A percentile compares a stretch with the other conserved stretches of the same genome.
phyloP scores from a whole-genome alignment of 2,797 vertebrate species.

The Takifugu rubripes region DNA sequence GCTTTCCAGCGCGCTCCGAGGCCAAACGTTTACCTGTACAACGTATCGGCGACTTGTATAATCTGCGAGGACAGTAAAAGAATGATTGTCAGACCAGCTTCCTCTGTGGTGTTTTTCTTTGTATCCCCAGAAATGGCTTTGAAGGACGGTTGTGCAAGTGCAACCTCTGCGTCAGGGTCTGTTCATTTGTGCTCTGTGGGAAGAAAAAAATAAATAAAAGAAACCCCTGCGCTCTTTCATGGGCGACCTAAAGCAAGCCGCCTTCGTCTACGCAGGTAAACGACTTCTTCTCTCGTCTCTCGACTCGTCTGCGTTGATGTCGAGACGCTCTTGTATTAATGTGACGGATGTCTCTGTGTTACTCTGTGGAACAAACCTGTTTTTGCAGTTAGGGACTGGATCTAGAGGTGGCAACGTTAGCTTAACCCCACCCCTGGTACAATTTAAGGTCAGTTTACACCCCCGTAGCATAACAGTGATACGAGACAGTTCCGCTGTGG shows the following conservation, averaged over 20 bases:
- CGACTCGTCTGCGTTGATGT: constrained; percentile 24
- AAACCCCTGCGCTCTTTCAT: constrained; percentile 34
- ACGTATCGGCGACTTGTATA: constrained; percentile 68
- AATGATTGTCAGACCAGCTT: constrained; percentile 80
- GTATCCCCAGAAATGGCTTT: constrained; percentile 78
- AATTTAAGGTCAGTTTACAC: constrained; percentile 38
- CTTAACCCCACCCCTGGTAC: constrained; percentile 21
- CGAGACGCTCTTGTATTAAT: constrained; percentile 28
- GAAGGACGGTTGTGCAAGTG: constrained; percentile 73
- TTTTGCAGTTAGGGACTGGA: constrained; percentile 51
- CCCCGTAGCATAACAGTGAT: constrained; percentile 46
- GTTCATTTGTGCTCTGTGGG: constrained; percentile 63
- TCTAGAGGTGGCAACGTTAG: constrained; percentile 26
- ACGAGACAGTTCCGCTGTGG: constrained; percentile 46
- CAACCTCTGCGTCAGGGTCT: constrained; percentile 64
- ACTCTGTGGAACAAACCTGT: constrained; percentile 49
- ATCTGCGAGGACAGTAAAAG: constrained; percentile 64
- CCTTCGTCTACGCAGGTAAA: constrained; percentile 48
- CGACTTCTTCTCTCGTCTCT: constrained; percentile 30
- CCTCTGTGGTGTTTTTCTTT: constrained; percentile 68
- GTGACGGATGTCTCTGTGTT: constrained; percentile 54
- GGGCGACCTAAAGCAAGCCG: constrained; percentile 37
- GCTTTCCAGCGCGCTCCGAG: constrained; percentile 53
- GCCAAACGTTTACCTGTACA: constrained; percentile 67
- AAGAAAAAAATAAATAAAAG: constrained; percentile 17